Base-by-base conservation (phyloP, 2,113 vertebrate genomes). In the Rostratula benghalensis region DNA sequence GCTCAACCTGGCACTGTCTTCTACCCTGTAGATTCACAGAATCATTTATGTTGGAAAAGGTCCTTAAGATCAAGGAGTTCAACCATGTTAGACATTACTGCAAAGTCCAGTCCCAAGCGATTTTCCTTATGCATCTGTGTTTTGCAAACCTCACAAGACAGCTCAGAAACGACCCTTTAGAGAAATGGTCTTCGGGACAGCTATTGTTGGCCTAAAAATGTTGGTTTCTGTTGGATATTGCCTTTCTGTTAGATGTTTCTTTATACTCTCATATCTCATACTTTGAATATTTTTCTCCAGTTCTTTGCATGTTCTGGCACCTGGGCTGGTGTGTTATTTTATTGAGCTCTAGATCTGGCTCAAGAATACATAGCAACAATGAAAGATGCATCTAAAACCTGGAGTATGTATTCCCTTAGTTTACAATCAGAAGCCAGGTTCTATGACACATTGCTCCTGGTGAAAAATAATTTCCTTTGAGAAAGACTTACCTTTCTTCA, bases 351-450 rank as follows among this genome's bases (percentile, higher is more conserved):
- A 28, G 6, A 31, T 89, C 43, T 87, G 70, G 5, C 2, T 84
- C 3, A 43, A 22, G 25, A 80, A 22, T 35, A 27, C 0, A 0
- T 65, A 30, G 10, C 9, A 59, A 25, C 3, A 6, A 39, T 79
- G 39, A 60, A 78, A 80, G 28, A 81, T 13, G 11, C 18, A 18
- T 54, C 27, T 70, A 17, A 63, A 89, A 71, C 19, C 2, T 20
- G 9, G 2, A 7, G 14, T 46, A 35, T 15, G 50, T 77, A 15
- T 61, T 65, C 31, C 4, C 3, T 19, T 70, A 56, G 28, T 16
- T 20, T 3, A 41, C 6, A 10, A 27, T 43, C 43, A 54, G 31
- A 85, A 64, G 2, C 45, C 30, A 30, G 23, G 35, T 7, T 83
- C 64, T 51, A 25, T 0, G 3, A 35, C 50, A 13, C 10, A 5